Evolutionary conservation across 2,797 vertebrate genomes (phyloP).

Genomic region (Acanthis flammea): DNA sequence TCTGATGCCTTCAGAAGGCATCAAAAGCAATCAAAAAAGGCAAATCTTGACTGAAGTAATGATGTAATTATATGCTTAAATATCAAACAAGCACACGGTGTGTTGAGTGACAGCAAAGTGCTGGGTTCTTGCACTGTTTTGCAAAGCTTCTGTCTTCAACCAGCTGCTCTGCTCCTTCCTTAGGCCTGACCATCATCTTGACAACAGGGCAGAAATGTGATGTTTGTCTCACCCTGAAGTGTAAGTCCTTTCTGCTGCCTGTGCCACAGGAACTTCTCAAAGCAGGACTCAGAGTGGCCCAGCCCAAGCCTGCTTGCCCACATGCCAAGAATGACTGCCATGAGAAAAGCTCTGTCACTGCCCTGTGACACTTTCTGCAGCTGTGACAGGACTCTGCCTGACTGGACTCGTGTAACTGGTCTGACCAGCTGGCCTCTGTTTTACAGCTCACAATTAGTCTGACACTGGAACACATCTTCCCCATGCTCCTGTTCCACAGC

Average conservation of each 20-base stretch:
- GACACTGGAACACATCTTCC: neutral
- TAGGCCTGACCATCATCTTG: accelerated
- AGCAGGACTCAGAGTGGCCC: neutral
- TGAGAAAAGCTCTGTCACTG: neutral
- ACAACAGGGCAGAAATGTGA: accelerated
- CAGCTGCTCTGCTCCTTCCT: neutral
- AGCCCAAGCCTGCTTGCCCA: neutral
- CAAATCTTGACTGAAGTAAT: neutral
- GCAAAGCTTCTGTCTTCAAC: neutral
- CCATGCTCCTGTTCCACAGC: accelerated
- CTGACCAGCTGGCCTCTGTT: neutral
- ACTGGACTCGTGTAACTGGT: neutral
- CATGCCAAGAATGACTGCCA: neutral
- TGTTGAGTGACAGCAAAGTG: neutral
- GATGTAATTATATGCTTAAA: neutral
- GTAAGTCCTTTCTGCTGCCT: accelerated
- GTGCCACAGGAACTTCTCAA: neutral
- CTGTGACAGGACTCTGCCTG: neutral
- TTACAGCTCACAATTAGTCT: neutral
- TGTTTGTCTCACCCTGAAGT: accelerated
- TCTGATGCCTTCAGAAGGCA: neutral
- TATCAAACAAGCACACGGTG: neutral
- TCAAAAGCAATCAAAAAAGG: neutral
- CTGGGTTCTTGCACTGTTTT: neutral
- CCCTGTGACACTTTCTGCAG: neutral